phyloP scores from a whole-genome alignment of 2,797 vertebrate genomes.

The Anabacerthia variegaticeps region DNA sequence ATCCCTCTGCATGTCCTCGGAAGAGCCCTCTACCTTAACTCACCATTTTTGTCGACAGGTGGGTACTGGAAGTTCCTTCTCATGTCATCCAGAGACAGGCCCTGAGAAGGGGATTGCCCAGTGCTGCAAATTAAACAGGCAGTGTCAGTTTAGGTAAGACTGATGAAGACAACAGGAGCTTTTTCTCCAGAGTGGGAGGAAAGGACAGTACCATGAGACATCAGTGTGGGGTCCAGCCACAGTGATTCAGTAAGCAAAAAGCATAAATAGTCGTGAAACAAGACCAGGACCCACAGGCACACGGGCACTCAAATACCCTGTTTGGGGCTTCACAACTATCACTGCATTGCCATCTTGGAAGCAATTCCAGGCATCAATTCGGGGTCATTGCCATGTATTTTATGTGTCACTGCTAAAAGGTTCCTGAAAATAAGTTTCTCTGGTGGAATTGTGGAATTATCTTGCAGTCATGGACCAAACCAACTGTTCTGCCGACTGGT shows the following conservation, averaged over 20 bases:
- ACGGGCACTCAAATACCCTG: not conserved
- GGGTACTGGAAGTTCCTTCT: conserved; percentile 88
- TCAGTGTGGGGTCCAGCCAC: not conserved
- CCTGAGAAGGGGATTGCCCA: conserved; percentile 78
- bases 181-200: not conserved
- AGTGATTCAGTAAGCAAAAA: not conserved
- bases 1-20: no score
- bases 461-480: not conserved
- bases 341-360: not conserved
- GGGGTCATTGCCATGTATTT: conserved; percentile 27
- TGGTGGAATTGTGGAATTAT: not conserved
- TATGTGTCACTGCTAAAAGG: conserved; percentile 43
- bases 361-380: not conserved
- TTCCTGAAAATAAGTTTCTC: conserved; percentile 4
- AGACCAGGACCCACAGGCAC: not conserved
- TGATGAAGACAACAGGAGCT: not conserved
- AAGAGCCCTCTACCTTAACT: not conserved
- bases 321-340: not conserved
- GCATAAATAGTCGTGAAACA: not conserved
- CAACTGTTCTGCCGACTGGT: not conserved
- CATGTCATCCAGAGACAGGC: conserved; percentile 87
- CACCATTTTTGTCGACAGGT: conserved; percentile 89
- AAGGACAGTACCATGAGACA: not conserved
- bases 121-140: conserved; percentile 72
- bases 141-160: not conserved